These are phyloP conservation scores for Goniozus legneri DNA, from an alignment of 1,140 invertebrate species.

Conservation along the genomic window DNA sequence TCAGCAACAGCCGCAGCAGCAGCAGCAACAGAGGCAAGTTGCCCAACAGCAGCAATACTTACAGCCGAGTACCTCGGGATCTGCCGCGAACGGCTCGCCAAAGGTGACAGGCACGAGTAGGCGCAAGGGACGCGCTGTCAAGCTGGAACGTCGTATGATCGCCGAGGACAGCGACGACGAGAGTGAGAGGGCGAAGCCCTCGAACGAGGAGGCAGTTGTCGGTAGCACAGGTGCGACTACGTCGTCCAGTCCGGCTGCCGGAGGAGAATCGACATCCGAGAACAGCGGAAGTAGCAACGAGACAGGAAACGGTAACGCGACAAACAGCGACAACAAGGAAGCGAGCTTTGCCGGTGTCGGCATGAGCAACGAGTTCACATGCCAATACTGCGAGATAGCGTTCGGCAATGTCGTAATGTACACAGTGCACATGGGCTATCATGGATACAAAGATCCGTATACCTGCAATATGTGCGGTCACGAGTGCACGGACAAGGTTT, in stretches of 20 bases:
- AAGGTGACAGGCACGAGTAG: conserved; percentile 58
- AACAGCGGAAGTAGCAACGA: no score
- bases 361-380: conserved; percentile 57
- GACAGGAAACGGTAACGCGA: no score
- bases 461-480: conserved; percentile 94
- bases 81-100: conserved; percentile 1
- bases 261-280: no score
- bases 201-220: neutral
- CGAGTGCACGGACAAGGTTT: conserved; percentile 73
- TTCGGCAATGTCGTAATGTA: conserved; percentile 91
- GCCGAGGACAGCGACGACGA: conserved; percentile 49
- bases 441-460: conserved; percentile 85
- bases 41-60: neutral
- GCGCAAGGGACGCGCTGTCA: conserved; percentile 76
- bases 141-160: conserved; percentile 62
- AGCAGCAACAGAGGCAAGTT: neutral
- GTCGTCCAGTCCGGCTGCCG: neutral
- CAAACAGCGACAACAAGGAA: neutral
- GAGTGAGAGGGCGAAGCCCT: neutral
- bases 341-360: neutral
- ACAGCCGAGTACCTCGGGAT: neutral
- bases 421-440: conserved; percentile 94
- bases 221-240: no score
- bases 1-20: no score
- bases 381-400: conserved; percentile 83